These are phyloP conservation scores for Smittia sp. DNA, from an alignment of 2,888 invertebrate genomes.

Conservation along the genomic window DNA sequence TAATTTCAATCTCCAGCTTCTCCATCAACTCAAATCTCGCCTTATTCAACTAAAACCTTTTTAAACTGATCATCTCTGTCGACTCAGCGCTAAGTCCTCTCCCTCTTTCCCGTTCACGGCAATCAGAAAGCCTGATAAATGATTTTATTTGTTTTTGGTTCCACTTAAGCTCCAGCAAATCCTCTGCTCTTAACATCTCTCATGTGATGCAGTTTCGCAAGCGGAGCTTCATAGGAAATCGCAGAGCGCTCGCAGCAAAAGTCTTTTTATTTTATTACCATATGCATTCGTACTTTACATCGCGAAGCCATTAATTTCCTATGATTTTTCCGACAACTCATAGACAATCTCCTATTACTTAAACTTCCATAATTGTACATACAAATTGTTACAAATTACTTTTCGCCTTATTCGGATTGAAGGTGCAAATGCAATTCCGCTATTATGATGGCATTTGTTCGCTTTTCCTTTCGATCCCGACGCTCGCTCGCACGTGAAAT, in stretches of 20 bases:
- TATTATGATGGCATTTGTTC: not conserved
- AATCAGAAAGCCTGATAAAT: slow-evolving; percentile 24
- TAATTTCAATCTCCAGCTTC: no score
- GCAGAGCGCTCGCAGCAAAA: not conserved
- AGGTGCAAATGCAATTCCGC: slow-evolving; percentile 22
- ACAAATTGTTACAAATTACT: slow-evolving; percentile 42
- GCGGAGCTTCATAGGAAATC: not conserved
- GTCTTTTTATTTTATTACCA: slow-evolving; percentile 25
- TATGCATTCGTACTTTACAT: slow-evolving; percentile 17
- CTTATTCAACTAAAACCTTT: no score
- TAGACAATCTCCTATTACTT: slow-evolving; percentile 35
- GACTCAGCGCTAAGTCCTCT: no score
- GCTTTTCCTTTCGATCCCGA: not conserved
- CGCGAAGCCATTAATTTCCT: slow-evolving; percentile 30
- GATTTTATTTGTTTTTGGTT: slow-evolving; percentile 23
- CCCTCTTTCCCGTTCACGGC: not conserved
- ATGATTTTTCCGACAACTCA: slow-evolving; percentile 37
- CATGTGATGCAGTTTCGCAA: not conserved
- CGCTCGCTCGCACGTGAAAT: no score
- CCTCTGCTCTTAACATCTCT: not conserved
- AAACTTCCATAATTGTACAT: slow-evolving; percentile 27
- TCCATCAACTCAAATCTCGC: not conserved
- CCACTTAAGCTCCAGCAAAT: not conserved
- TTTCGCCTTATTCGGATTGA: slow-evolving; percentile 29
- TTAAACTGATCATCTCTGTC: no score